phyloP scores from a whole-genome alignment of 2,113 vertebrate species.

The Camelus dromedarius region DNA sequence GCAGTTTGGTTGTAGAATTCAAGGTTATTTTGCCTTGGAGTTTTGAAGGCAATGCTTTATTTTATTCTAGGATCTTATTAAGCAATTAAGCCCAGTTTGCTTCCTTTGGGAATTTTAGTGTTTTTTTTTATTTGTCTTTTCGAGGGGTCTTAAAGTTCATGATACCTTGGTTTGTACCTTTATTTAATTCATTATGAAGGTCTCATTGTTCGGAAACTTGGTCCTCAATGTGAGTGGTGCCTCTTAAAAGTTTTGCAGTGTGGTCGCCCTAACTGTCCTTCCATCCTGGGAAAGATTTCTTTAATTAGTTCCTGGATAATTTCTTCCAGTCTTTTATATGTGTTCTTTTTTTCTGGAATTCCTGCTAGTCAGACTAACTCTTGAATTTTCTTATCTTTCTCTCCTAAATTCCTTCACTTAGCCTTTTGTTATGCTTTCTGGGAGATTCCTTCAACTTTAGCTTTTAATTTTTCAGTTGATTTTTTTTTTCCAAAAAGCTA shows the following conservation, averaged over 20 bases:
- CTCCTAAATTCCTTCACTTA: neutral
- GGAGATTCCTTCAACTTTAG: neutral
- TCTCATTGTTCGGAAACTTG: neutral
- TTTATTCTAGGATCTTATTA: conserved; percentile 1
- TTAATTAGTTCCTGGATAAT: neutral
- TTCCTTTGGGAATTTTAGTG: neutral
- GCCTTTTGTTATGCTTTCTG: neutral
- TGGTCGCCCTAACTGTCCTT: neutral
- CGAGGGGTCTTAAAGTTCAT: neutral
- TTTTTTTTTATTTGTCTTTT: neutral
- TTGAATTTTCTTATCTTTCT: neutral
- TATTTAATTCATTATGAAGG: neutral
- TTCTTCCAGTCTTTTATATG: neutral
- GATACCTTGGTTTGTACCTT: neutral
- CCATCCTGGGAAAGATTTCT: neutral
- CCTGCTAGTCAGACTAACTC: neutral
- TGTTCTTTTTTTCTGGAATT: conserved; percentile 18
- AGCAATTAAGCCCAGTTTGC: neutral
- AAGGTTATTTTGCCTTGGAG: neutral
- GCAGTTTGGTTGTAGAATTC: conserved; percentile 22
- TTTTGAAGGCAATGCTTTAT: neutral
- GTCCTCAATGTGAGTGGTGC: neutral
- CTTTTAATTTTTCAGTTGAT: conserved; percentile 7
- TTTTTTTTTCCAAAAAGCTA: neutral
- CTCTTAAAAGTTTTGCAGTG: neutral